Base-by-base conservation (phyloP, 2,888 invertebrate species). In the Apamea sordens region DNA sequence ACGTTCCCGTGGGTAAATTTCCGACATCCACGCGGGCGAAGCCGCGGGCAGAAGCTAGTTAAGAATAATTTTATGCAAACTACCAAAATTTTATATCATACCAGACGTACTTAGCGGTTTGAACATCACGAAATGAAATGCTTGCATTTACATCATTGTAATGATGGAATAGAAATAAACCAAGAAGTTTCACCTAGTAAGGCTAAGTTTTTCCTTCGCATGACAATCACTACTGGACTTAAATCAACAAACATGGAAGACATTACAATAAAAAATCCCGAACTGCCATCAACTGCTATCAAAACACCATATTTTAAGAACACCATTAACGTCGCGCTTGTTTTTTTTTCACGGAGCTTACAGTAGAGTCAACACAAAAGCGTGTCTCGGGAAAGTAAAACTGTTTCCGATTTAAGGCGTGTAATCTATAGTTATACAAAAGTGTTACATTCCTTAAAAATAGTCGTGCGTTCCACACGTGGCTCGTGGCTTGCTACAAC, bases 401-500 rank as follows among this genome's bases (percentile, higher is more conserved):
- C 77, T 82, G 79, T 80, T 84, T 83, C 83, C 83, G 75, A 80
- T 85, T 80, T 80, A 67, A 59, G 82, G 77, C 71, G 73, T 82
- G 68, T 75, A 79, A 85, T 80, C 76, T 85, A 79, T 79, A 78
- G 76, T 71, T 84, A 67, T 67, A 77, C 74, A 73, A 83, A 84
- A 82, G 79, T 86, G 88, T 85, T 89, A 80, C 84, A 86, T 88
- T 86, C 83, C 86, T 90, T 94, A 94, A 93, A 94, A 95, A 94
- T 94, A 94, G 93, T 92, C 84, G 86, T 75, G 74, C 63, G 83
- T 81, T 88, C 84, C 86, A 90, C 93, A 92, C 94, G 93, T 94
- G 92, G 90, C 91, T 90, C 89, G 50, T 88, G 85, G 87, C 80
- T 86, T 86, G 84, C 82, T 87, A 84, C 86, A 87, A 85, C 87